Evolutionary conservation across 2,113 vertebrate genomes (phyloP), one percentile per base, ranked within the genome.

Genomic region (Nerophis ophidion): DNA sequence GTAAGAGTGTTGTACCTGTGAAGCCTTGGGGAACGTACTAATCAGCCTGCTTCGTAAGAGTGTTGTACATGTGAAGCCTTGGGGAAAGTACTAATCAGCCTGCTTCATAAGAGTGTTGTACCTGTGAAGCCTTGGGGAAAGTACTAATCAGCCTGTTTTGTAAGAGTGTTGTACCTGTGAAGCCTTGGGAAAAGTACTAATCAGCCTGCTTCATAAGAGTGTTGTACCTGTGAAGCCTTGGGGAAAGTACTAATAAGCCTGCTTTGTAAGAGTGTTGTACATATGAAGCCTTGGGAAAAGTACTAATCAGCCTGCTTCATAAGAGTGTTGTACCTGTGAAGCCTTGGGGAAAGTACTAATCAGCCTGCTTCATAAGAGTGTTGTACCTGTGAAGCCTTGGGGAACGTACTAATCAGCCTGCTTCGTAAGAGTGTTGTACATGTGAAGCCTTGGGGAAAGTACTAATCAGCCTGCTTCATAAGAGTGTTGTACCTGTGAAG

Each of bases 161-260:
- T 38, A 57, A 45, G 36, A 9, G 33, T 38, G 33, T 60, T 66
- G 19, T 80, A 98, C 97, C 97, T 91, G 91, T 89, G 53, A 93
- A 98, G 14, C 96, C 96, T 0, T 81, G 26, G 26, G 26, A 1
- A 26, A 26, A 26, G 26, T 26, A 26, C 26, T 26, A 26, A 26
- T 3, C 1, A 3, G 4, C 40, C 40, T 12, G 16, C 9, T 17
- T 19, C 10, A 14, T 38, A 57, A 45, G 36, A 9, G 33, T 38
- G 33, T 60, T 66, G 19, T 80, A 98, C 97, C 97, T 91, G 91
- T 89, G 53, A 93, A 98, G 14, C 96, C 96, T 0, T 81, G 26
- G 26, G 26, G 0, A 26, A 26, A 26, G 26, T 26, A 26, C 26
- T 26, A 26, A 26, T 3, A 3, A 3, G 4, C 40, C 40, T 12